Evolutionary conservation across 2,797 vertebrate species (phyloP).

Genomic region (Ficedula albicollis): DNA sequence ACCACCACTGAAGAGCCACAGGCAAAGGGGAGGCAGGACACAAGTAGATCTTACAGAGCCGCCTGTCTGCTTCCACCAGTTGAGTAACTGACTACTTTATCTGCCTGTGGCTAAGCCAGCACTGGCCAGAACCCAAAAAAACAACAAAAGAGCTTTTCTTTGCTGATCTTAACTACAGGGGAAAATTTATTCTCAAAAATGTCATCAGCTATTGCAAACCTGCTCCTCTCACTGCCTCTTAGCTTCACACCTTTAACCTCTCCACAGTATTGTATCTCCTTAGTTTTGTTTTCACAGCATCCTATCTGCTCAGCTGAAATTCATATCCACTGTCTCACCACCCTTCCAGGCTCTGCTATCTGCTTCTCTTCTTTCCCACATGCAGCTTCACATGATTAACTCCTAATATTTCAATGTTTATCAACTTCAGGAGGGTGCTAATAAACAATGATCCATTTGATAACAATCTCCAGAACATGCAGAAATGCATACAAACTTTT

Average conservation of each 20-base stretch:
- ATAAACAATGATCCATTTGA: neutral
- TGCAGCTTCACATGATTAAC: neutral
- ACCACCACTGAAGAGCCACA: neutral
- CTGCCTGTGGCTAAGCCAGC: neutral
- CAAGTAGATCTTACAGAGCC: neutral
- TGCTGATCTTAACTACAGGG: neutral
- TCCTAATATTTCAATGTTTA: neutral
- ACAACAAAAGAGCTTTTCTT: neutral
- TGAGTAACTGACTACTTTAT: neutral
- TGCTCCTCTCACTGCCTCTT: neutral
- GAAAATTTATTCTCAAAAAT: neutral
- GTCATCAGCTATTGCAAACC: neutral
- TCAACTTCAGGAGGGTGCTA: neutral
- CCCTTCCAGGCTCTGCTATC: neutral
- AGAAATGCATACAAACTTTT: neutral
- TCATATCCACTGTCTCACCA: neutral
- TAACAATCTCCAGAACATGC: neutral
- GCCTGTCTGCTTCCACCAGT: neutral
- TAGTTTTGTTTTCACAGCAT: neutral
- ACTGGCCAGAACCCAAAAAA: neutral
- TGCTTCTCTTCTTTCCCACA: neutral
- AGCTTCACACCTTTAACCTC: neutral
- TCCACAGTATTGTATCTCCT: neutral
- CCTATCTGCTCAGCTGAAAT: neutral
- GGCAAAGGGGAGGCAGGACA: neutral